phyloP scores from a whole-genome alignment of 2,888 invertebrate species.

The Agelastica alni region DNA sequence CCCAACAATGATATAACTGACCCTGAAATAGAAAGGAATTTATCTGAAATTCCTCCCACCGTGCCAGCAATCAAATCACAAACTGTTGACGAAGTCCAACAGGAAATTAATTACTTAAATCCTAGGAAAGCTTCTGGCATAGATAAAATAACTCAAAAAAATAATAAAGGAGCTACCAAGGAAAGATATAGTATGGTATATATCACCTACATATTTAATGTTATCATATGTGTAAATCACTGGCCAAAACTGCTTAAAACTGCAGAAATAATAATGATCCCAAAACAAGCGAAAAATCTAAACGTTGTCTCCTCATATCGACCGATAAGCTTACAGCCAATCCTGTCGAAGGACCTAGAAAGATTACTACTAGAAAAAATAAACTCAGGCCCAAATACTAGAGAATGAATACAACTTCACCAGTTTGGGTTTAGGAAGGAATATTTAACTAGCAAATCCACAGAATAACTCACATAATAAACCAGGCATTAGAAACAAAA shows the following conservation, averaged over 20 bases:
- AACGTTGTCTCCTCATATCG: slow-evolving; percentile 7
- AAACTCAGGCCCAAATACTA: too few species aligned
- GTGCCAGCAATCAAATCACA: neutral
- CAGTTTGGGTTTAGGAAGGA: too few species aligned
- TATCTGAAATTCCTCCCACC: neutral
- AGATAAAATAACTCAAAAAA: slow-evolving; percentile 7
- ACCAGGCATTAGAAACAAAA: too few species aligned
- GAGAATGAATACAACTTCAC: too few species aligned
- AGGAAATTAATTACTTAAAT: slow-evolving; percentile 9
- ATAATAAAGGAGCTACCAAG: slow-evolving; percentile 1
- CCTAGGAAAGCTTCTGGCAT: slow-evolving; percentile 2
- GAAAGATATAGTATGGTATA: too few species aligned
- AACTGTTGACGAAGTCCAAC: too few species aligned
- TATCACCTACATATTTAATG: slow-evolving; percentile 14
- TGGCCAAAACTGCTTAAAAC: slow-evolving; percentile 10
- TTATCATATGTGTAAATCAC: slow-evolving; percentile 1
- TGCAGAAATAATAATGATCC: slow-evolving; percentile 15
- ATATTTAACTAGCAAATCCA: too few species aligned
- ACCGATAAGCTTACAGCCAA: slow-evolving; percentile 4
- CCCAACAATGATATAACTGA: too few species aligned
- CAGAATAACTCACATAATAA: neutral
- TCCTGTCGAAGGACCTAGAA: slow-evolving; percentile 8
- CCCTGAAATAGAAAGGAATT: too few species aligned
- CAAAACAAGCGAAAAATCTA: neutral
- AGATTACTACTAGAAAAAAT: slow-evolving; percentile 7